These are phyloP conservation scores for Orthonevra nobilis DNA, from an alignment of 2,888 invertebrate genomes.

Conservation along the genomic window DNA sequence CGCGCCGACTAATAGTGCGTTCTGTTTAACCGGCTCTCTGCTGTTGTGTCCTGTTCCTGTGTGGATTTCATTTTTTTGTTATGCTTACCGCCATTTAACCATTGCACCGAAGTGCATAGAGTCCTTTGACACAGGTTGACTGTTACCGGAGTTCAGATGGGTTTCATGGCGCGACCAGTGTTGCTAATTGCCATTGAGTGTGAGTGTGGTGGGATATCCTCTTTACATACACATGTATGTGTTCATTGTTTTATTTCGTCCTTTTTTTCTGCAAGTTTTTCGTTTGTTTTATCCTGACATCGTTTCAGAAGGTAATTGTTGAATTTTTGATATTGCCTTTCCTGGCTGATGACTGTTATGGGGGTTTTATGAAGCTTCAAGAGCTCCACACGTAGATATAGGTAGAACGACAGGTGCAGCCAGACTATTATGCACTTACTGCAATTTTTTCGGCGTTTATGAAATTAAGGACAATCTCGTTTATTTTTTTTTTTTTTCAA, in stretches of 20 bases:
- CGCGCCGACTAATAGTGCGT: slow-evolving; percentile 55
- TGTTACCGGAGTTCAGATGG: not conserved
- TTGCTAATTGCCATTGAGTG: slow-evolving; percentile 59
- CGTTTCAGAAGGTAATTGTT: slow-evolving; percentile 44
- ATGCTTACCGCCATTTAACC: slow-evolving; percentile 48
- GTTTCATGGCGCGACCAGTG: slow-evolving; percentile 14
- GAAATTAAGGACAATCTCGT: slow-evolving; percentile 39
- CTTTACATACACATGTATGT: too few species aligned
- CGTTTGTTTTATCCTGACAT: slow-evolving; percentile 24
- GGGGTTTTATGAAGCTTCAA: not conserved
- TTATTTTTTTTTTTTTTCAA: slow-evolving; percentile 12
- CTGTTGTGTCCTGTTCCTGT: slow-evolving; percentile 1
- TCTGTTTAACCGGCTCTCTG: not conserved
- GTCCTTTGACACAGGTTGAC: slow-evolving; percentile 42
- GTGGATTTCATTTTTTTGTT: slow-evolving; percentile 5
- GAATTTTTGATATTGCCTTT: slow-evolving; percentile 52
- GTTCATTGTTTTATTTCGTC: not conserved
- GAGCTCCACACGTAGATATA: too few species aligned
- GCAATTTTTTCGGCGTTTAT: slow-evolving; percentile 18
- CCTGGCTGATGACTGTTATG: slow-evolving; percentile 8
- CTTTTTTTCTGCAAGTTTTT: slow-evolving; percentile 5
- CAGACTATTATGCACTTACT: slow-evolving; percentile 20
- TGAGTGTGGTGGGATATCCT: slow-evolving; percentile 40
- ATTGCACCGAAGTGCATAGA: slow-evolving; percentile 33
- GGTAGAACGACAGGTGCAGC: slow-evolving; percentile 1